Percentiles rank a stretch among this genome's conserved stretches.
phyloP scores from a whole-genome alignment of 92 coral and sea anemone species.

The Metridium senile region DNA sequence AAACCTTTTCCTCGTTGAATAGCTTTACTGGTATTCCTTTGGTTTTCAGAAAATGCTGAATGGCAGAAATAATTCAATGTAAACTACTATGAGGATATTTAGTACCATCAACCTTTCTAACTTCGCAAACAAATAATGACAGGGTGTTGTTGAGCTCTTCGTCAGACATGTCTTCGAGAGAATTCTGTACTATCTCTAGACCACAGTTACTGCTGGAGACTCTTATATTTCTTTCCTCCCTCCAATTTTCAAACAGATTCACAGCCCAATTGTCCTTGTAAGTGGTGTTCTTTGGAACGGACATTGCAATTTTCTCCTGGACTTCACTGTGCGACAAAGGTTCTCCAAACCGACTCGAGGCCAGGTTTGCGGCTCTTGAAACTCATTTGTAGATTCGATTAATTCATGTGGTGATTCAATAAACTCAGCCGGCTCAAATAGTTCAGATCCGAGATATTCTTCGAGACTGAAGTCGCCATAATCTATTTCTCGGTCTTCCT shows the following conservation, averaged over 20 bases:
- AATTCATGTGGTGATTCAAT: too few species aligned
- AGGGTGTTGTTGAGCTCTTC: neutral
- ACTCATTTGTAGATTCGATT: too few species aligned
- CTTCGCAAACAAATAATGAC: neutral
- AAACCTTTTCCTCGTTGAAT: conserved; percentile 24
- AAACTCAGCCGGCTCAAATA: too few species aligned
- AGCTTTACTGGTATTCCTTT: conserved; percentile 20
- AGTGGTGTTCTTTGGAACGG: neutral
- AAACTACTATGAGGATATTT: conserved; percentile 3
- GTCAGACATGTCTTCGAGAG: neutral
- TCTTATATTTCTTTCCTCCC: neutral
- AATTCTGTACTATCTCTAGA: neutral
- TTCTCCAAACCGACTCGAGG: too few species aligned
- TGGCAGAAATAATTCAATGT: conserved; percentile 14
- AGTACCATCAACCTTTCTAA: conserved; percentile 5
- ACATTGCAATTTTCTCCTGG: neutral
- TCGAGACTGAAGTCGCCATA: too few species aligned
- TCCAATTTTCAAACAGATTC: neutral
- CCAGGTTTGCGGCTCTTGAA: too few species aligned
- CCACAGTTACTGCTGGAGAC: neutral
- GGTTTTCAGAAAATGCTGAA: conserved; percentile 26
- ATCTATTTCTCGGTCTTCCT: too few species aligned
- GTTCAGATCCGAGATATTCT: too few species aligned
- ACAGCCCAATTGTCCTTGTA: neutral
- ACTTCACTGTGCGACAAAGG: neutral